A percentile compares a stretch with the other conserved stretches of the same genome.
These are phyloP conservation scores for Melinaea marsaeus DNA, from an alignment of 2,888 invertebrate species.

Conservation along the genomic window DNA sequence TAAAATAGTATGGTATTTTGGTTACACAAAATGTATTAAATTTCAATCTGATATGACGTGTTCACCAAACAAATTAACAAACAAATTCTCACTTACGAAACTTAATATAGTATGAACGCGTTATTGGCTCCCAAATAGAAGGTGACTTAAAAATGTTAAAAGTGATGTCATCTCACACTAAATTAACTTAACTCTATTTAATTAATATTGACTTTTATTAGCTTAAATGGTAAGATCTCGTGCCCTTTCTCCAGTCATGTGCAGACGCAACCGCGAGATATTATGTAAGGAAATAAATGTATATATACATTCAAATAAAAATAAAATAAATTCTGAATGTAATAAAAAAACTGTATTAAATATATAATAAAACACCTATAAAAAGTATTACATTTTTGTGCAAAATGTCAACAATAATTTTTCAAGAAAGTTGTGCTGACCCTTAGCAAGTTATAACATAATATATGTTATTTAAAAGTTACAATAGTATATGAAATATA, in stretches of 20 bases:
- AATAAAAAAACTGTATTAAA: too few relatives aligned
- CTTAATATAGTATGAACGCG: constrained; percentile 17
- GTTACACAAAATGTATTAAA: constrained; percentile 9
- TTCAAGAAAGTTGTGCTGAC: too few relatives aligned
- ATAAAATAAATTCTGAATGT: too few relatives aligned
- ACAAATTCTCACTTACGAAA: constrained; percentile 24
- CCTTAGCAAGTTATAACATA: too few relatives aligned
- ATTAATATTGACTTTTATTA: neutral
- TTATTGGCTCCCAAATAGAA: constrained; percentile 15
- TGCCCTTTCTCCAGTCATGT: neutral
- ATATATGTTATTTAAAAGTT: too few relatives aligned
- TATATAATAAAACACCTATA: too few relatives aligned
- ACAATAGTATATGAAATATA: neutral
- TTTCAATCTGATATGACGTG: too few relatives aligned
- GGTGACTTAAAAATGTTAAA: neutral
- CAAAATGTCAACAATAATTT: too few relatives aligned
- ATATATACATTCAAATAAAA: neutral
- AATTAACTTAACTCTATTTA: neutral
- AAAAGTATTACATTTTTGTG: too few relatives aligned
- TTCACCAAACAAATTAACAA: too few relatives aligned
- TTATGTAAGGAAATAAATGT: neutral
- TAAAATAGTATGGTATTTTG: too few relatives aligned
- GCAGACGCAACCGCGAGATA: neutral
- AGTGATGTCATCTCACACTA: constrained; percentile 1
- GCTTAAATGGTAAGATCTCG: neutral